Evolutionary conservation across 2,888 invertebrate genomes (phyloP), one percentile per base, ranked within the genome.

Genomic region (Polydrusus tereticollis): DNA sequence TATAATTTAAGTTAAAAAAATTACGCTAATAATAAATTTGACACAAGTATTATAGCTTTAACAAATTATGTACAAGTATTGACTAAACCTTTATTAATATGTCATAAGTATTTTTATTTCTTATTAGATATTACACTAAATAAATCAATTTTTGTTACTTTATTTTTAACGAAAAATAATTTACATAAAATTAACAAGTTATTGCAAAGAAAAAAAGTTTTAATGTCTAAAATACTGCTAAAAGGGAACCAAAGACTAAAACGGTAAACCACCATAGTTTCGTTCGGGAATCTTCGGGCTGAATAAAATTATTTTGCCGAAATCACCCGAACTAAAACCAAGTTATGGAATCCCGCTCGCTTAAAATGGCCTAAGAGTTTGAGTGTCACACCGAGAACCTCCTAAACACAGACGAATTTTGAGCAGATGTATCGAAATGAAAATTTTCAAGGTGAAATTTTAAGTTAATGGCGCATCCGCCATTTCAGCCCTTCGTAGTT

Each of bases 1-100:
- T 79, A 78, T 79, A 79, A 77, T 78, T 78, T 75, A 78, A 77
- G 76, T 78, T 79, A 78, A 79, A 79, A 77, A 78, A 79, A 77
- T 77, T 76, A 77, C 77, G 75, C 77, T 77, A 78, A 77, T 78
- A 75, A 78, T 77, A 78, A 76, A 74, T 79, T 79, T 79, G 78
- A 79, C 78, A 78, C 76, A 76, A 76, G n/a, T n/a, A n/a, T 76
- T 75, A 74, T 72, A 77, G 77, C 77, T 77, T 78, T 76, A 78
- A 78, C 78, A 78, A 77, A 77, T 77, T 78, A 78, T 78, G 71
- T 78, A 78, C 78, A 78, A 60, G 73, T 75, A 77, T 75, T 76
- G 74, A 78, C 76, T 80, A 74, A 73, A 68, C 64, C 57, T 70
- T 59, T 64, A 69, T 55, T 73, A 64, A 69, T 47, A 69, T 69